phyloP scores from a whole-genome alignment of 2,113 vertebrate species.

The Protobothrops mucrosquamatus region DNA sequence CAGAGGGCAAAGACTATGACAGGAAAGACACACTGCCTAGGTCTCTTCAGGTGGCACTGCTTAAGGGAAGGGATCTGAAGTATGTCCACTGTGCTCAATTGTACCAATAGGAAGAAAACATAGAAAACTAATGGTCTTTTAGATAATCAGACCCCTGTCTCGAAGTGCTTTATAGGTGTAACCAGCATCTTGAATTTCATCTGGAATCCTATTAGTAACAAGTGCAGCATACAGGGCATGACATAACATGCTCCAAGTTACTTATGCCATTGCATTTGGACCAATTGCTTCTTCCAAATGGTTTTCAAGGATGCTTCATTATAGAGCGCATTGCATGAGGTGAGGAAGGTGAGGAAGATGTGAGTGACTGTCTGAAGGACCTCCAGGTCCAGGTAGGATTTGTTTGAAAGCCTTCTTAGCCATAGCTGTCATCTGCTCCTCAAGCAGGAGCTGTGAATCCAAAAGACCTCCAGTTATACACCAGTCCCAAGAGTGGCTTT shows the following conservation, averaged over 20 bases:
- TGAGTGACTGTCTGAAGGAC: neutral
- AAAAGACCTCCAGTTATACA: neutral
- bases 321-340: neutral
- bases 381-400: neutral
- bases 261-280: neutral
- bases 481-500: neutral
- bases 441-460: neutral
- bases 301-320: neutral
- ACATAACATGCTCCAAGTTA: neutral
- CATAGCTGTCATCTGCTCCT: neutral
- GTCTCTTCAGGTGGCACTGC: neutral
- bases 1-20: neutral
- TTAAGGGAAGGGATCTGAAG: neutral
- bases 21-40: neutral
- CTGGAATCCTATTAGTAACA: neutral
- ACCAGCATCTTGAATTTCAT: neutral
- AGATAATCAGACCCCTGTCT: neutral
- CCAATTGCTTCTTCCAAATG: neutral
- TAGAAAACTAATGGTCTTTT: neutral
- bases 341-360: neutral
- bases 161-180: neutral
- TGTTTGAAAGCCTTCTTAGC: neutral
- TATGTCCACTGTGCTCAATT: neutral
- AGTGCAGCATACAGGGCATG: neutral
- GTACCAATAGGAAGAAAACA: neutral